Base-by-base conservation (phyloP, 1,140 invertebrate genomes). In the Drosophila bocki region DNA sequence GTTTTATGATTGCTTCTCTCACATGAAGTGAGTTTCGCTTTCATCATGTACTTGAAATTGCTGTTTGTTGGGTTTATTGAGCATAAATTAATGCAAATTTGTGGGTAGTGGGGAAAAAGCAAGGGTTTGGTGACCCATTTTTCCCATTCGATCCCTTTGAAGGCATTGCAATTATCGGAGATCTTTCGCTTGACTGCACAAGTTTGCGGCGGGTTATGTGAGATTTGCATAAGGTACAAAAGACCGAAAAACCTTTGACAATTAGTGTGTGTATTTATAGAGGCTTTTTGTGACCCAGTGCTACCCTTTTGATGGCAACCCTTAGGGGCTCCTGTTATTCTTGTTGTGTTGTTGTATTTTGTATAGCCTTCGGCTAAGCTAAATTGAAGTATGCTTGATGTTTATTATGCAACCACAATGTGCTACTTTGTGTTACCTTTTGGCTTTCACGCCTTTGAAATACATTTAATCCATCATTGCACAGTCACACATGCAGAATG, bases 391-490 rank as follows among this genome's bases (percentile, higher is more conserved):
- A 74, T 74, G 83, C 79, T 75, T 53, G 44, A 67, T 80, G 80
- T 86, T 86, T 82, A 76, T 80, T 83, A 71, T 83, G 80, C 79
- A 78, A 84, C 80, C 80, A 87, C 84, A 87, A 87, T 90, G 69
- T 78, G 80, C 72, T 82, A 83, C 80, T 87, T 87, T 83, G 76
- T 87, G 80, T 68, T 78, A 81, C 81, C 84, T 79, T 90, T 88
- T 90, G 69, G 81, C 85, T 90, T 90, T 88, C 84, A 88, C 84
- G 84, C 84, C 85, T 85, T 88, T 90, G 84, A 88, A 85, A 90
- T 85, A 88, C 85, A 88, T 88, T 90, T 88, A 88, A 88, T 88
- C 84, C 84, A 90, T 88, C 84, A 87, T 87, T 88, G 78, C 76
- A 44, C 50, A 77, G 56, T 19, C 53, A 67, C 56, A 82, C 59